Conservation (phyloP, 2,888 invertebrate species). For the Fragum fragum region DNA sequence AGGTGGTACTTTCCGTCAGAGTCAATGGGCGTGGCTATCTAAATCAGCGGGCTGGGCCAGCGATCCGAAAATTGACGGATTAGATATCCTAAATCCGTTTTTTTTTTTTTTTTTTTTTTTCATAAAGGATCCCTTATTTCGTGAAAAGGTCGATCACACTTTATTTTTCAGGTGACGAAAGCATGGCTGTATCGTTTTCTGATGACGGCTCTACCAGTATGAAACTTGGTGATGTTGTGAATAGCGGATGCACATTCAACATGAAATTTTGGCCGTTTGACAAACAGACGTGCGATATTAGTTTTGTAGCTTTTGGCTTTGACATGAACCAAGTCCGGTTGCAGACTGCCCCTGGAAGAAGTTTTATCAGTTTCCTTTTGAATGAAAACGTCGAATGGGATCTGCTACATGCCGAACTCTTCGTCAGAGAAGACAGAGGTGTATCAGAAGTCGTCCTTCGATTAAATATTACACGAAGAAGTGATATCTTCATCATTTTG, state of each 20-base stretch:
- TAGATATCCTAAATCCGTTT: too few species aligned
- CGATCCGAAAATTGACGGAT: too few species aligned
- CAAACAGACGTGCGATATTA: neutral
- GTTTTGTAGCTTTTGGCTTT: neutral
- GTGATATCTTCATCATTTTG: neutral
- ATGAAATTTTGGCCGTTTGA: slow-evolving; percentile 36
- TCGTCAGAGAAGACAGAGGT: neutral
- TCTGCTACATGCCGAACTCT: neutral
- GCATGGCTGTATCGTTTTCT: slow-evolving; percentile 16
- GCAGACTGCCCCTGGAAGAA: neutral
- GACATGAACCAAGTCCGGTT: neutral
- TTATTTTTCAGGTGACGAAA: neutral
- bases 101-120: too few species aligned
- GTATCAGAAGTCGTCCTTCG: slow-evolving; percentile 8
- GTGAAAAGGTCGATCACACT: too few species aligned
- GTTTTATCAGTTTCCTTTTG: neutral
- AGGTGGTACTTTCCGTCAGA: too few species aligned
- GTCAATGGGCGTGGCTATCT: too few species aligned
- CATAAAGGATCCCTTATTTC: too few species aligned
- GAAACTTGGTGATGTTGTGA: slow-evolving; percentile 15
- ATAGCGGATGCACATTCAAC: slow-evolving; percentile 39
- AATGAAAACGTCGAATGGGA: slow-evolving; percentile 14
- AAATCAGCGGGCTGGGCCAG: too few species aligned
- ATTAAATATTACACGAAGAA: neutral
- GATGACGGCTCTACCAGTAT: slow-evolving; percentile 20